Conservation (phyloP, 2,888 invertebrate genomes). For the Oasisia sp. region DNA sequence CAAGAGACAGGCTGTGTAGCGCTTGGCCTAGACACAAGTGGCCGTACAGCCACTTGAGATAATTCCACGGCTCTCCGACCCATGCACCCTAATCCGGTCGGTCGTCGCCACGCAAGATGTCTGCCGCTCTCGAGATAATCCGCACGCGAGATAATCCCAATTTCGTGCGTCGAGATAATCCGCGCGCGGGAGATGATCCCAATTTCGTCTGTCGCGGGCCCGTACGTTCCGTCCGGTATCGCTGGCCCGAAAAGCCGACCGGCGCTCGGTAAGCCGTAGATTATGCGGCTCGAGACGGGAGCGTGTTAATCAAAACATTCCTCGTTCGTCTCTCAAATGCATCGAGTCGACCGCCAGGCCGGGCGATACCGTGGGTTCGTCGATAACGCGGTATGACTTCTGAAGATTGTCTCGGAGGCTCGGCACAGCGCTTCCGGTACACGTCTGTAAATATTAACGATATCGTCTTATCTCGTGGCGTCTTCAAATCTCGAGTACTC, state of each 20-base stretch:
- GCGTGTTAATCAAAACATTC: neutral
- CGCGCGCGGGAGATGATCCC: conserved; percentile 5
- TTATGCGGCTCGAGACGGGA: neutral
- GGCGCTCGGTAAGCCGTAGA: neutral
- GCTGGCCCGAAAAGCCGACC: neutral
- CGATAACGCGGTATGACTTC: neutral
- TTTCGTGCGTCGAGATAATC: neutral
- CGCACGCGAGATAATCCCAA: neutral
- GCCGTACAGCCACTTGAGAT: neutral
- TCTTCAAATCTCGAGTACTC: neutral
- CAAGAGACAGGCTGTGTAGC: neutral
- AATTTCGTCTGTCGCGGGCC: neutral
- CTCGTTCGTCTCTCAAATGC: neutral
- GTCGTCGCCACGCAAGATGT: neutral
- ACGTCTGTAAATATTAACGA: neutral
- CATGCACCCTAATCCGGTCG: neutral
- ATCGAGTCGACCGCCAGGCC: neutral
- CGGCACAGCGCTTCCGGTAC: neutral
- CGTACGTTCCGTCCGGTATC: neutral
- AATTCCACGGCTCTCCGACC: neutral
- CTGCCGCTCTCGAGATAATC: neutral
- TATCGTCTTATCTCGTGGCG: neutral
- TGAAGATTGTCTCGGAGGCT: neutral
- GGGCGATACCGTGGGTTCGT: neutral
- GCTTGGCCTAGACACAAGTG: neutral